Evolutionary conservation across 2,113 vertebrate genomes (phyloP).

Genomic region (Lophotis ruficrista): DNA sequence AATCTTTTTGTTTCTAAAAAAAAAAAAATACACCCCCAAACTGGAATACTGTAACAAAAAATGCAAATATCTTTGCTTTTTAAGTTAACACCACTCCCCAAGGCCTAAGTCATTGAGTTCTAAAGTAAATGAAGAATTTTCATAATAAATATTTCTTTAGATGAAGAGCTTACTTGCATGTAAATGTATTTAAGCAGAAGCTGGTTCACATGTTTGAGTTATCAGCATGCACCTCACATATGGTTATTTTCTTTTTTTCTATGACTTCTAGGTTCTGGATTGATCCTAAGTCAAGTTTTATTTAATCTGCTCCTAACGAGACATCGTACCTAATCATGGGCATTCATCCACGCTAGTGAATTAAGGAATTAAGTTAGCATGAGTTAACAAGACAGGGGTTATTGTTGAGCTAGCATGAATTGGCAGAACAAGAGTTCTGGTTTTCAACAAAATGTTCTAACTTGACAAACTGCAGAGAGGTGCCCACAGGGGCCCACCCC

Average conservation of each 20-base stretch:
- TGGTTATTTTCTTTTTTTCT: fast-evolving
- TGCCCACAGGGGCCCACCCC: no score
- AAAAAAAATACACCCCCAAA: fast-evolving
- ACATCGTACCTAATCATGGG: not conserved
- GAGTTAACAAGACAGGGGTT: no score
- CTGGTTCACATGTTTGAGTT: not conserved
- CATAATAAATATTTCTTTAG: not conserved
- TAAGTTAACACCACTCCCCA: not conserved
- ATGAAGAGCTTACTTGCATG: not conserved
- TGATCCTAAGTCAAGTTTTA: not conserved
- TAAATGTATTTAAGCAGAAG: not conserved
- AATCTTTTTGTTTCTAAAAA: not conserved
- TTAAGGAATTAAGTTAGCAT: no score
- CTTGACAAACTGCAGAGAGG: no score
- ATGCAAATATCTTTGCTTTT: not conserved
- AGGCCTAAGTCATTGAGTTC: not conserved
- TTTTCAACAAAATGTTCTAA: no score
- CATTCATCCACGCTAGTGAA: not conserved
- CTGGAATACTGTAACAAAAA: not conserved
- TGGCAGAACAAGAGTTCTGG: no score
- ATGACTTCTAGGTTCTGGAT: not conserved
- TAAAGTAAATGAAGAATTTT: not conserved
- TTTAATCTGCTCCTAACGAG: not conserved
- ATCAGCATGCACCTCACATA: not conserved
- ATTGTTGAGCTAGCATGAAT: no score